Evolutionary conservation across 2,113 vertebrate species (phyloP), one percentile per base, ranked within the genome.

Genomic region (Daubentonia madagascariensis): DNA sequence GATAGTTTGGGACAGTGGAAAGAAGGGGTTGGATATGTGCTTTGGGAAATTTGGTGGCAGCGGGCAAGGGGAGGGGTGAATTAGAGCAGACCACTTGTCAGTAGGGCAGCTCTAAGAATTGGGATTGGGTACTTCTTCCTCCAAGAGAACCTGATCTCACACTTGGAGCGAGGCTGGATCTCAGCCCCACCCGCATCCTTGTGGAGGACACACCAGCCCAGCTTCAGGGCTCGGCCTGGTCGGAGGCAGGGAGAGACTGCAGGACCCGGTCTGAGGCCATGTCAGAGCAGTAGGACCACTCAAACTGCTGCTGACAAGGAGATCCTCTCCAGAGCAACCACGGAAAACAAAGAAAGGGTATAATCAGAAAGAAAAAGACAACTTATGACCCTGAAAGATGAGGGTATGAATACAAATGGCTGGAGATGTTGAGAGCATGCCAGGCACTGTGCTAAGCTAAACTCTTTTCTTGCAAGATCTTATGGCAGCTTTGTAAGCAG

Each of bases 21-120:
- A 17, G 28, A n/a, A 12, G 20, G 3, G 25, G n/a, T 35, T 0
- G 3, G 25, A 40, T n/a, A 50, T 48, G 4, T 0, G n/a, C 43
- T 89, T 54, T 30, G 73, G 54, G 63, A 89, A 83, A 40, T 45
- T 43, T 43, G 61, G 40, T 59, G 61, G 50, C 43, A n/a, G 67
- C 0, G 0, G 68, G 18, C 65, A 22, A 16, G 2, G 16, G 54
- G 68, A 68, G n/a, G 61, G 63, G 32, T 48, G 50, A 23, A 12
- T 37, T 22, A n/a, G 11, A 70, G 54, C 20, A n/a, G 54, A 72
- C 1, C 32, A 57, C 10, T 73, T 40, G 45, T 52, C 61, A 81
- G 68, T 9, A 59, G 52, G 78, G 80, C 8, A 54, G 30, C 59
- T 84, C 40, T 57, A 8, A 78, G 70, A 76, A 83, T 1, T 61